A percentile compares a stretch with the other conserved stretches of the same genome.
Conservation (phyloP, 2,888 invertebrate genomes). For the Uropetala carovei region DNA sequence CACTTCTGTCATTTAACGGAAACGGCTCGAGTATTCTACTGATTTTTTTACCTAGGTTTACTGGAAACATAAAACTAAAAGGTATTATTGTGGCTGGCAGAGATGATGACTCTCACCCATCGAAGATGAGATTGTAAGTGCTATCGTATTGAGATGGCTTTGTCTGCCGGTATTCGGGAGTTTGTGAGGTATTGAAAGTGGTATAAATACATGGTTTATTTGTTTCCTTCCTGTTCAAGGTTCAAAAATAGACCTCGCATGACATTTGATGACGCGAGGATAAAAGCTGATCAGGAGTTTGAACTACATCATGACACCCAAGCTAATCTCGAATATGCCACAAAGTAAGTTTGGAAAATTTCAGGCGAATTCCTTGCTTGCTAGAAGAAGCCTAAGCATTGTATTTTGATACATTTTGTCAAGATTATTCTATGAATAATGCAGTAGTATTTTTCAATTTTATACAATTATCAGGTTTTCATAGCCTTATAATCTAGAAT, state of each 20-base stretch:
- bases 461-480: not conserved
- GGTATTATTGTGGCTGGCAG: conserved; percentile 95
- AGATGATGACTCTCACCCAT: conserved; percentile 90
- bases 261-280: conserved; percentile 92
- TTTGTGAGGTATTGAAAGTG: conserved; percentile 13
- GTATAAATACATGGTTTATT: not conserved
- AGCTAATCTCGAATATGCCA: conserved; percentile 91
- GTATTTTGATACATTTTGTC: no score
- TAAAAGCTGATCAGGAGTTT: conserved; percentile 91
- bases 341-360: conserved; percentile 84
- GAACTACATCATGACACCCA: conserved; percentile 87
- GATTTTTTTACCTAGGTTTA: conserved; percentile 80
- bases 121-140: conserved; percentile 90
- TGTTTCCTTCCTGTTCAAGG: conserved; percentile 85
- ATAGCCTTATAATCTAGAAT: not conserved
- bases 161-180: not conserved
- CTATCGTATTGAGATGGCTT: not conserved
- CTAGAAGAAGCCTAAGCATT: no score
- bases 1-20: conserved; percentile 52
- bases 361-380: not conserved
- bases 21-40: not conserved
- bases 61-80: conserved; percentile 95
- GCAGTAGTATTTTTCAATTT: not conserved
- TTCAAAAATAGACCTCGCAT: conserved; percentile 95
- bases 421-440: not conserved